Percentiles rank a stretch among this genome's conserved stretches.
Conservation (phyloP, 2,797 vertebrate species). For the Dicrostonyx torquatus region DNA sequence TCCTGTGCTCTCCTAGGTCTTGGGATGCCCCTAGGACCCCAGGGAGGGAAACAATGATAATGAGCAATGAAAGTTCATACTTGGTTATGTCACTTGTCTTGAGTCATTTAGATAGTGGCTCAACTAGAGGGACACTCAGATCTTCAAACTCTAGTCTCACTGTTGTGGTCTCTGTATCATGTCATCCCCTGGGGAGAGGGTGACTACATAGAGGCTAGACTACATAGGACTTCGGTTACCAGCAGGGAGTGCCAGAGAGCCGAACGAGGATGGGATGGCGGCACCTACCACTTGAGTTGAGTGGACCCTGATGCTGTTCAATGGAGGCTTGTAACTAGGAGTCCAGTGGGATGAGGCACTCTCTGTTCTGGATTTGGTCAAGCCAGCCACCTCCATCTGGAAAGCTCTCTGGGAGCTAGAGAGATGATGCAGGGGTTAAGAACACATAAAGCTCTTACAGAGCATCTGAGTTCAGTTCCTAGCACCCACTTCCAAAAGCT, state of each 20-base stretch:
- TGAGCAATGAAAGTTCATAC: not conserved
- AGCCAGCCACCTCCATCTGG: not conserved
- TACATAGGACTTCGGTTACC: not conserved
- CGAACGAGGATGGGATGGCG: no score
- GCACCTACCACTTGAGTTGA: not conserved
- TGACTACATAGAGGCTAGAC: not conserved
- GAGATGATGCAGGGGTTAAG: not conserved
- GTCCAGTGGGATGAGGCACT: not conserved
- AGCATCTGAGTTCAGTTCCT: no score
- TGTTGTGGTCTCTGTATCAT: not conserved
- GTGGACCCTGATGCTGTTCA: not conserved
- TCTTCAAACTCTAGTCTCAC: not conserved
- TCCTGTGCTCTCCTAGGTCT: not conserved
- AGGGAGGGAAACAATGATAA: not conserved
- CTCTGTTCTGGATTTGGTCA: not conserved
- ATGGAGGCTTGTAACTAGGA: not conserved
- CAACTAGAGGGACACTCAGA: not conserved
- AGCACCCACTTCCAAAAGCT: no score
- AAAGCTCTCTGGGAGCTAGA: not conserved
- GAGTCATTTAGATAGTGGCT: not conserved
- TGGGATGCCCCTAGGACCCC: no score
- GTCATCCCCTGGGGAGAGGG: not conserved
- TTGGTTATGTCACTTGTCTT: not conserved
- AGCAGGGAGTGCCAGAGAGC: not conserved
- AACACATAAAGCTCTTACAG: no score